A percentile compares a stretch with the other conserved stretches of the same genome.
These are phyloP conservation scores for Drosophila greeni DNA, from an alignment of 2,888 invertebrate species.

Conservation along the genomic window DNA sequence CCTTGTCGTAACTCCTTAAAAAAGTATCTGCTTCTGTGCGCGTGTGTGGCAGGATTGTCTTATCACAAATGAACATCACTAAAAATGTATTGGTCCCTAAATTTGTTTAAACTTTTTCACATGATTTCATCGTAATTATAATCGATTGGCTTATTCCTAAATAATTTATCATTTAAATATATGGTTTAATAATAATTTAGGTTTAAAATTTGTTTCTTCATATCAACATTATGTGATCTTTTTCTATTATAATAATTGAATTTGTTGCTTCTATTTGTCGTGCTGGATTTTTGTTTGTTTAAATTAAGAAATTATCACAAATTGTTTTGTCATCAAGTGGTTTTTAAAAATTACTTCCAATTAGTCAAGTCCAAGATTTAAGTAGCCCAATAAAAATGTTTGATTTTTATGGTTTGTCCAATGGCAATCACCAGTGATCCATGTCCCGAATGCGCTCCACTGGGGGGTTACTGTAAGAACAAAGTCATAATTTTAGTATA, in stretches of 20 bases:
- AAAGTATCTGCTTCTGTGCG: slow-evolving; percentile 33
- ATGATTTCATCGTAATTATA: slow-evolving; percentile 41
- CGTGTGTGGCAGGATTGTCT: slow-evolving; percentile 54
- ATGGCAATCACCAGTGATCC: slow-evolving; percentile 76
- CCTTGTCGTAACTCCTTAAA: slow-evolving; percentile 35
- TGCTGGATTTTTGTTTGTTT: slow-evolving; percentile 38
- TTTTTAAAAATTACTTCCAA: slow-evolving; percentile 37
- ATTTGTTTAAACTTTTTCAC: slow-evolving; percentile 7
- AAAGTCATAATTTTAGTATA: not conserved
- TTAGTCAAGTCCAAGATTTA: slow-evolving; percentile 44
- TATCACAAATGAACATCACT: slow-evolving; percentile 69
- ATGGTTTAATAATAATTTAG: slow-evolving; percentile 32
- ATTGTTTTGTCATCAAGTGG: slow-evolving; percentile 52
- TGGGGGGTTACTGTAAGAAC: slow-evolving; percentile 76
- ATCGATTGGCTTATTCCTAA: slow-evolving; percentile 52
- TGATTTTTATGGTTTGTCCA: slow-evolving; percentile 23
- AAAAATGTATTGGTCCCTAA: slow-evolving; percentile 29
- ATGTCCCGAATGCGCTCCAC: slow-evolving; percentile 77
- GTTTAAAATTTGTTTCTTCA: slow-evolving; percentile 42
- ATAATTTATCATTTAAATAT: slow-evolving; percentile 63
- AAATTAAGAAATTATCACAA: slow-evolving; percentile 70
- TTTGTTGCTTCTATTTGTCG: slow-evolving; percentile 24
- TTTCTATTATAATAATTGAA: slow-evolving; percentile 37
- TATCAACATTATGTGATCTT: slow-evolving; percentile 45
- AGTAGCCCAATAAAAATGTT: slow-evolving; percentile 25